Evolutionary conservation across 2,113 vertebrate genomes (phyloP).

Genomic region (Thinocorus orbignyianus): DNA sequence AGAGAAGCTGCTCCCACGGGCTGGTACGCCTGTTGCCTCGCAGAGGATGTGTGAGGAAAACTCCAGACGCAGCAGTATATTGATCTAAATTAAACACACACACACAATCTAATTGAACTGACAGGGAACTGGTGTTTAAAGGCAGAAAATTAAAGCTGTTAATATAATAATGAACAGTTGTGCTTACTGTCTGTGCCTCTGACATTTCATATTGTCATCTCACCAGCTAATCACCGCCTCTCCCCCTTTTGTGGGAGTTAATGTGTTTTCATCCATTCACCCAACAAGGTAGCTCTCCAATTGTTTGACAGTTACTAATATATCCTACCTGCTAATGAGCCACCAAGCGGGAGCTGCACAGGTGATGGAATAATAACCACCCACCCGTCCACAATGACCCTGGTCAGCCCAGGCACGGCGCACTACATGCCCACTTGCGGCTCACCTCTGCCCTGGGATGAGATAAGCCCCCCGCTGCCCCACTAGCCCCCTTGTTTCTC

Average conservation of each 20-base stretch:
- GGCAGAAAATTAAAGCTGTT: conserved; percentile 72
- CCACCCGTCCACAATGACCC: rapidly evolving
- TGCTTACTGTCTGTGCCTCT: conserved; percentile 65
- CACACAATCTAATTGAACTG: conserved; percentile 57
- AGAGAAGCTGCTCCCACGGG: not conserved
- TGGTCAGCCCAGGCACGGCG: not conserved
- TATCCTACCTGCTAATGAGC: conserved; percentile 60
- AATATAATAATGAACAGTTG: conserved; percentile 72
- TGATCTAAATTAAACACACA: conserved; percentile 70
- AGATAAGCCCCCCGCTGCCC: not conserved
- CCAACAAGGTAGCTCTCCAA: conserved; percentile 47
- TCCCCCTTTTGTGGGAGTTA: conserved; percentile 58
- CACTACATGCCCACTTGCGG: rapidly evolving
- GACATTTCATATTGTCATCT: conserved; percentile 69
- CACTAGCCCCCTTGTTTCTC: rapidly evolving
- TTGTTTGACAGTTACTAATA: conserved; percentile 51
- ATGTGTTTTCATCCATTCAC: conserved; percentile 61
- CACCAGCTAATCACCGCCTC: conserved; percentile 61
- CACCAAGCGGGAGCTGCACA: not conserved
- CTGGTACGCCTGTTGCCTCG: not conserved
- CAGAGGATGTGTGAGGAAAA: not conserved
- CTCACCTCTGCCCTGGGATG: rapidly evolving
- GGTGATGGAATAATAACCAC: not conserved
- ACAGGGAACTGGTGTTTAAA: conserved; percentile 68
- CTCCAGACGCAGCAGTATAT: conserved; percentile 45